Evolutionary conservation across 2,797 vertebrate genomes (phyloP), one percentile per base, ranked within the genome.

Genomic region (Cephalopachus bancanus): DNA sequence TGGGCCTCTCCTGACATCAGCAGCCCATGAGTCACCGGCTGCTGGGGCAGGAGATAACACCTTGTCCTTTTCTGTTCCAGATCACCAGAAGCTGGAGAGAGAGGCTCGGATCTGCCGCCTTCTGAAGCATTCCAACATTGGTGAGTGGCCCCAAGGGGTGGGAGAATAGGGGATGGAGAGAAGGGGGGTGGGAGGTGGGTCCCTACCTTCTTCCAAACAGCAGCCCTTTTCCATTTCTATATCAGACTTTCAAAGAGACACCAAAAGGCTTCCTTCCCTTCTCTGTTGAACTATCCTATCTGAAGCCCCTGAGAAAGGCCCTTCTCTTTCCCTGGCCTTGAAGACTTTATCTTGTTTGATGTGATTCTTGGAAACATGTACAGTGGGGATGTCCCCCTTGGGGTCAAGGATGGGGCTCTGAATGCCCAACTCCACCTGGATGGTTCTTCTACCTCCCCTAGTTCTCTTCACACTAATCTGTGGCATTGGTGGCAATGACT

Each of bases 1-100:
- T 4, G 37, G 51, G 44, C 37, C 55, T 55, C 26, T 60, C 16
- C 37, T 60, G 49, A 64, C 24, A 0, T 1, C 4, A 59, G 57
- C 1, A 0, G 7, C 51, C n/a, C 1, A 0, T 64, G 83, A 55
- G 11, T 49, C 30, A 22, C 55, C 0, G 30, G 30, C 75, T 81
- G 28, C 69, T 24, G 51, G 72, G 51, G 3, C 57, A n/a, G 0
- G 0, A 30, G 76, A 44, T 96, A 49, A 89, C 7, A 0, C 30
- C 16, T 3, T 72, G 85, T 96, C 33, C 92, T 90, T 97, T 93
- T 97, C 80, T 96, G n/a, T 91, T n/a, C 44, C 97, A 99, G 99
- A 99, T 99, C 99, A 99, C 98, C 99, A 99, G 99, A 99, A 99
- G 98, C 98, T 99, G 98, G 99, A 99, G 98, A 99, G 99, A 89